These are phyloP conservation scores for Macaca nemestrina DNA, from an alignment of 2,113 vertebrate species.

Conservation along the genomic window DNA sequence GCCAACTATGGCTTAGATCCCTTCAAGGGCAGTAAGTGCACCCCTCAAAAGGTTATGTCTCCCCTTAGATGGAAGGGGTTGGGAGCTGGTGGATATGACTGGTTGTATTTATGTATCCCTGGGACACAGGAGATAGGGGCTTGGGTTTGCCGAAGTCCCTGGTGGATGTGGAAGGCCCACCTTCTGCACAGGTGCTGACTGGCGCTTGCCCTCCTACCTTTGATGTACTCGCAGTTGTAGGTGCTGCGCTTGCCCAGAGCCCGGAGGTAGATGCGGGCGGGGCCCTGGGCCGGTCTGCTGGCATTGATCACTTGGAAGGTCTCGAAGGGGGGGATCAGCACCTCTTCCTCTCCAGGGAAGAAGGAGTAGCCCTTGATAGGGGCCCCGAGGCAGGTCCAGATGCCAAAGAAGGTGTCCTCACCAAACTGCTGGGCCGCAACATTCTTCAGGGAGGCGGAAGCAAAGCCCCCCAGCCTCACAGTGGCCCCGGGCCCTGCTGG, in stretches of 20 bases:
- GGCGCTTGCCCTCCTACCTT: slow-evolving; percentile 50
- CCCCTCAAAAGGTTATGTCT: background rate
- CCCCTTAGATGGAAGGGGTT: background rate
- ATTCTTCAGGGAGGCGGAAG: slow-evolving; percentile 51
- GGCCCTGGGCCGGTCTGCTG: fast-evolving
- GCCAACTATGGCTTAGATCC: background rate
- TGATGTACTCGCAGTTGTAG: slow-evolving; percentile 79
- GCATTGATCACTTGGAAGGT: slow-evolving; percentile 66
- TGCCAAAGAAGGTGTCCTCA: slow-evolving; percentile 78
- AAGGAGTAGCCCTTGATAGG: slow-evolving; percentile 67
- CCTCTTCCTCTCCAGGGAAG: slow-evolving; percentile 76
- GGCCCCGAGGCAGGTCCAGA: slow-evolving; percentile 74
- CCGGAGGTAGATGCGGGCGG: slow-evolving; percentile 51
- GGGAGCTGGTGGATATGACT: background rate
- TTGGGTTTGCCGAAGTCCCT: background rate
- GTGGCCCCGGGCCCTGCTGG: background rate
- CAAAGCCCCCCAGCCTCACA: slow-evolving; percentile 74
- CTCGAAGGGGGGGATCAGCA: slow-evolving; percentile 80
- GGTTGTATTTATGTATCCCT: background rate
- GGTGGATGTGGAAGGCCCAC: background rate
- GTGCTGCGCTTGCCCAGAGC: slow-evolving; percentile 47
- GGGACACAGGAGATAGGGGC: background rate
- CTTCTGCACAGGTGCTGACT: background rate
- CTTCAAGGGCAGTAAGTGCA: background rate
- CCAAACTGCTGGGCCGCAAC: slow-evolving; percentile 55